Evolutionary conservation across 2,888 invertebrate species (phyloP), one percentile per base, ranked within the genome.

Genomic region (Branchipolynoe longqiensis): DNA sequence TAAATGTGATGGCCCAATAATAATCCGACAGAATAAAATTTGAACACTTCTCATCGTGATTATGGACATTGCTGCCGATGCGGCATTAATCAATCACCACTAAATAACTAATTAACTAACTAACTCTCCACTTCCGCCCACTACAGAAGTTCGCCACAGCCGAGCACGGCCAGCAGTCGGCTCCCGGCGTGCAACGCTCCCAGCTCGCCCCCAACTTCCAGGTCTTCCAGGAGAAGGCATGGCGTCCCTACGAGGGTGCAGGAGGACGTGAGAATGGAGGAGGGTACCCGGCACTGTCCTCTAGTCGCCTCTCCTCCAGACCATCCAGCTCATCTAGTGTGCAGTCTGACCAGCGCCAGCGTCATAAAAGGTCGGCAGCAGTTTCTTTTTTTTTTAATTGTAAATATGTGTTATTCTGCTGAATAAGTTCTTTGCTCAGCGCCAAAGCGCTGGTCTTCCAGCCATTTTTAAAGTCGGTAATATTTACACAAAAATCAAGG

Each of bases 191-290:
- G 8, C 90, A 91, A 73, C 88, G 90, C 36, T 86, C 87, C 0
- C 90, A 91, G 64, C 89, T 92, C 56, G 90, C 90, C 8, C 89
- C 91, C 54, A 91, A 91, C 87, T 88, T 91, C 14, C 89, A 88
- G 74, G 91, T 91, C 22, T 92, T 92, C 85, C 90, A 90, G 82
- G 87, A 89, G 56, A 90, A 90, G 40, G 88, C 89, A 85, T 91
- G 91, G 90, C 31, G 48, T 58, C 89, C 89, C 6, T 82, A 82
- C 54, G 82, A 82, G 59, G 58, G 59, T 6, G 40, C 22, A 0
- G 56, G 31, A 12, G 18, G 59, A 25, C 25, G n/a, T 12, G 31
- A 48, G 78, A 48, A 41, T 1, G 78, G 78, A 1, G 41, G 48
- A 14, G 74, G 41, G 3, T n/a, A 6, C 25, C 25, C 25, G 28